phyloP scores from a whole-genome alignment of 2,888 invertebrate genomes.

The Philereme vetulata region DNA sequence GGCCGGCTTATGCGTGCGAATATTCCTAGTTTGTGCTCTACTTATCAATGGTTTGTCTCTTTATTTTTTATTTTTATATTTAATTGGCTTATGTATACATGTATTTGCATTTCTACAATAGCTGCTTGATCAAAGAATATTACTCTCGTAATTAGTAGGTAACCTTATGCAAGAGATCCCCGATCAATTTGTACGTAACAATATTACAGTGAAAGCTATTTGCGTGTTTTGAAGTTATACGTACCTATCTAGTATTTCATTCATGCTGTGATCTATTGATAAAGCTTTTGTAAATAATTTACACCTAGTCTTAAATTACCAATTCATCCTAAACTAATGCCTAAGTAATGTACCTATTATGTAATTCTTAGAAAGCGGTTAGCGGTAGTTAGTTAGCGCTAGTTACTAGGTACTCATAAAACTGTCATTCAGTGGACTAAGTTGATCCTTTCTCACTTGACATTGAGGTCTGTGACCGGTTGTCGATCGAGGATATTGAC shows the following conservation, averaged over 20 bases:
- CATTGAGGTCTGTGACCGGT: conserved; percentile 72
- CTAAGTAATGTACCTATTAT: conserved; percentile 4
- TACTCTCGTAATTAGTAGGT: conserved; percentile 38
- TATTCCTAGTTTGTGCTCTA: conserved; percentile 71
- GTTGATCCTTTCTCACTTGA: conserved; percentile 72
- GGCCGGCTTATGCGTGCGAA: conserved; percentile 64
- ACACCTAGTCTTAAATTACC: too few relatives aligned
- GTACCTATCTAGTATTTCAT: conserved; percentile 9
- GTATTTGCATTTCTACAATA: not conserved
- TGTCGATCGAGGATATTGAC: conserved; percentile 66
- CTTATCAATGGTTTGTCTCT: conserved; percentile 71
- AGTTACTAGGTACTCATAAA: conserved; percentile 37
- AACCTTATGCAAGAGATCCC: conserved; percentile 72
- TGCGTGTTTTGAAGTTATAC: conserved; percentile 42
- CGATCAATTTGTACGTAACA: conserved; percentile 69
- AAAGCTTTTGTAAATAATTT: too few relatives aligned
- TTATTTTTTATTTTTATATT: conserved; percentile 36
- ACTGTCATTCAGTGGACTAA: conserved; percentile 56
- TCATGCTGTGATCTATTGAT: not conserved
- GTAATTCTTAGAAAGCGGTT: conserved; percentile 33
- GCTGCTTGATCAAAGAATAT: conserved; percentile 4
- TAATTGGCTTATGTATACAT: not conserved
- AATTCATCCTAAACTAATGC: too few relatives aligned
- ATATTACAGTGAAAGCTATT: conserved; percentile 69
- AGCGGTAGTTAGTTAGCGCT: conserved; percentile 12